Conservation (phyloP, 2,113 vertebrate genomes). For the Coregonus clupeaformis region DNA sequence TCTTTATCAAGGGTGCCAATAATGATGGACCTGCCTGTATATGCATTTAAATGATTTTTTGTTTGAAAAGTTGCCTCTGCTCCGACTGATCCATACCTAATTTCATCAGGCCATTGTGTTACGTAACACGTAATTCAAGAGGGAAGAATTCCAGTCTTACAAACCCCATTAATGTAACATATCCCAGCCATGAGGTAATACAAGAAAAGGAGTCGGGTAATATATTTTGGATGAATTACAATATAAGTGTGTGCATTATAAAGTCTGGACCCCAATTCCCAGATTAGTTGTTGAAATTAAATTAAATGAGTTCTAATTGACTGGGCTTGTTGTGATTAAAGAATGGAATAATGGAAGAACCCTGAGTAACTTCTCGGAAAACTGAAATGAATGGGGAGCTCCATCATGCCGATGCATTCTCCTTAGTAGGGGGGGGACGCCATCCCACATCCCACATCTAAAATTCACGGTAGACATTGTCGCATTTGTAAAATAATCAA, state of each 20-base stretch:
- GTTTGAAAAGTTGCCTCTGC: too few relatives aligned
- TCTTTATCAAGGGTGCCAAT: too few relatives aligned
- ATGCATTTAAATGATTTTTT: too few relatives aligned
- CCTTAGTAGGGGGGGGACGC: constrained; percentile 27
- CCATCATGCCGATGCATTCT: constrained; percentile 29
- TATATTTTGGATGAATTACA: constrained; percentile 57
- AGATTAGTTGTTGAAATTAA: constrained; percentile 83
- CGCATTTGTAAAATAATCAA: constrained; percentile 74
- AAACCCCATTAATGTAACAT: constrained; percentile 4
- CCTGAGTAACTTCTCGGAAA: constrained; percentile 74
- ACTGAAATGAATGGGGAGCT: constrained; percentile 21
- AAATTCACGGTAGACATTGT: constrained; percentile 41
- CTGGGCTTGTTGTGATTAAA: constrained; percentile 84
- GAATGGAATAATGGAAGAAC: constrained; percentile 79
- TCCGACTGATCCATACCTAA: neutral
- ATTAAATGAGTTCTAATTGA: constrained; percentile 88
- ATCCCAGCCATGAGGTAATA: constrained; percentile 53
- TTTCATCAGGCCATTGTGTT: neutral
- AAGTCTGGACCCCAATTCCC: constrained; percentile 65
- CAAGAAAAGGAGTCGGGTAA: constrained; percentile 51
- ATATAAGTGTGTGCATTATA: constrained; percentile 45
- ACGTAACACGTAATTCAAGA: neutral
- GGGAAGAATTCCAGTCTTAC: constrained; percentile 4
- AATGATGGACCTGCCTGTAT: too few relatives aligned
- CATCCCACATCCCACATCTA: constrained; percentile 51